Percentiles rank a stretch among this genome's conserved stretches.
These are phyloP conservation scores for Istiophorus platypterus DNA, from an alignment of 2,113 vertebrate species.

Conservation along the genomic window DNA sequence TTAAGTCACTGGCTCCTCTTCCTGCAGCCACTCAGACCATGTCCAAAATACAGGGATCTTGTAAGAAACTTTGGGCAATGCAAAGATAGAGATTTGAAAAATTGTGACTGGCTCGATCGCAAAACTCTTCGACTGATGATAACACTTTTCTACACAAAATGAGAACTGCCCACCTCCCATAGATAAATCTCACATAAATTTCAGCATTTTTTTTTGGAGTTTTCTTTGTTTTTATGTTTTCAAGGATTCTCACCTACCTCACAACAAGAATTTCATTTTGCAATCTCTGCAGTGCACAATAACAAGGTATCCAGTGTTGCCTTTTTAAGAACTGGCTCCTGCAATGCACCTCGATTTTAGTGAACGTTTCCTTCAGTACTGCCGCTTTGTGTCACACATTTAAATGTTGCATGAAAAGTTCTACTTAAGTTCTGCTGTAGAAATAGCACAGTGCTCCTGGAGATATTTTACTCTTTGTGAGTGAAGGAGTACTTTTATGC, in stretches of 20 bases:
- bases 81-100: conserved; percentile 34
- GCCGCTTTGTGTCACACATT: conserved; percentile 32
- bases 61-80: conserved; percentile 51
- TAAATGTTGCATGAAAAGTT: conserved; percentile 36
- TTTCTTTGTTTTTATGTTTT: conserved; percentile 42
- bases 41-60: conserved; percentile 40
- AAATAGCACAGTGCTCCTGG: background rate
- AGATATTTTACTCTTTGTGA: conserved; percentile 38
- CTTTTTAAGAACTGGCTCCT: conserved; percentile 26
- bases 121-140: conserved; percentile 17
- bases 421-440: background rate
- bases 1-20: conserved; percentile 45
- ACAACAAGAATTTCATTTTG: conserved; percentile 39
- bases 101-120: conserved; percentile 12
- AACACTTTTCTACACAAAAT: background rate
- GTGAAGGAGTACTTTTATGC: conserved; percentile 23
- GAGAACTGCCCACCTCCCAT: background rate
- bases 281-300: conserved; percentile 26
- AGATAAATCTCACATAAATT: conserved; percentile 36
- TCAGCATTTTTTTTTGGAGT: conserved; percentile 3
- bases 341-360: conserved; percentile 22
- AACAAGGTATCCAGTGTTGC: conserved; percentile 38
- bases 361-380: conserved; percentile 1
- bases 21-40: conserved; percentile 49
- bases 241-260: conserved; percentile 38